A percentile compares a stretch with the other conserved stretches of the same genome.
Evolutionary conservation across 1,140 invertebrate species (phyloP).

Genomic region (Chymomyza costata): DNA sequence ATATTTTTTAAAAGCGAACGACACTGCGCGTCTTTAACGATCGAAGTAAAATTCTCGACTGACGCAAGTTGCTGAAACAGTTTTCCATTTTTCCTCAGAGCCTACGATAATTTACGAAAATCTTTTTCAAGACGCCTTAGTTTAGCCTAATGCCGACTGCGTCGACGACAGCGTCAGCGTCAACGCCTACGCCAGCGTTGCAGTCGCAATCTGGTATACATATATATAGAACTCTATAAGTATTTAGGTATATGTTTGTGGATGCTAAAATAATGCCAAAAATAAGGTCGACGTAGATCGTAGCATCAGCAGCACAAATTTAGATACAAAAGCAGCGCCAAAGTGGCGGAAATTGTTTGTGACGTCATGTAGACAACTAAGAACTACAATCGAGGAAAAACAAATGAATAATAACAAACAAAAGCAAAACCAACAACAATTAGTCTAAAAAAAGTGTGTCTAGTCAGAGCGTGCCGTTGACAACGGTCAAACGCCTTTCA

Average conservation of each 20-base stretch:
- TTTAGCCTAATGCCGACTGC: constrained; percentile 51
- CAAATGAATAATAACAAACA: constrained; percentile 14
- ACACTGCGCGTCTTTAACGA: constrained; percentile 46
- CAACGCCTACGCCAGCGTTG: constrained; percentile 9
- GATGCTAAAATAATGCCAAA: constrained; percentile 63
- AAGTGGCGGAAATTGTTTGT: constrained; percentile 42
- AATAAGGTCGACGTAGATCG: constrained; percentile 56
- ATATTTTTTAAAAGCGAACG: background rate
- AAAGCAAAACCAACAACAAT: background rate
- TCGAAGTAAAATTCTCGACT: constrained; percentile 62
- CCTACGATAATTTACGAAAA: constrained; percentile 57
- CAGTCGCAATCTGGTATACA: constrained; percentile 7
- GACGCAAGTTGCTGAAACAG: constrained; percentile 67
- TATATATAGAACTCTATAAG: too few relatives aligned
- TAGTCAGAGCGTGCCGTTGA: constrained; percentile 13
- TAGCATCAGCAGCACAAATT: constrained; percentile 21
- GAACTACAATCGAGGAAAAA: background rate
- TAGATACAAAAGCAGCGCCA: constrained; percentile 44
- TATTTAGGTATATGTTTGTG: background rate
- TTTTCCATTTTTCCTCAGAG: constrained; percentile 71
- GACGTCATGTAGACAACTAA: constrained; percentile 36
- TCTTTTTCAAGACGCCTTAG: constrained; percentile 53
- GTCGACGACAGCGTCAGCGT: constrained; percentile 12
- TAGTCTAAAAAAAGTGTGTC: constrained; percentile 60
- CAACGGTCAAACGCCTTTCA: constrained; percentile 28